phyloP scores from a whole-genome alignment of 1,140 invertebrate species.

The Bombus fervidus region DNA sequence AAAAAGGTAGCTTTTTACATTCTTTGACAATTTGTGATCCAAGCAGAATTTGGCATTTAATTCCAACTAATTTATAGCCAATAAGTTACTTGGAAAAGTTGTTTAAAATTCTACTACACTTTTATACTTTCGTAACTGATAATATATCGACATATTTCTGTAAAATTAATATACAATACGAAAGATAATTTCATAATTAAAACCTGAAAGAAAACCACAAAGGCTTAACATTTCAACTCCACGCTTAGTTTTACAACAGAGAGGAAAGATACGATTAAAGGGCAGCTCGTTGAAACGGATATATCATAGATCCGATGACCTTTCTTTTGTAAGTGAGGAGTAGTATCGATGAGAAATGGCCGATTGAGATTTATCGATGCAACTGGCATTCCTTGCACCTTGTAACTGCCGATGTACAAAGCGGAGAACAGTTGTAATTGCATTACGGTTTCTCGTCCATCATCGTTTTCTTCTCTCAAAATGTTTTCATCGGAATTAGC shows the following conservation, averaged over 20 bases:
- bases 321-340: not conserved
- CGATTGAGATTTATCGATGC: not conserved
- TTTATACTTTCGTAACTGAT: no score
- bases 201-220: not conserved
- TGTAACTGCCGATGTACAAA: not conserved
- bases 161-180: no score
- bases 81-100: no score
- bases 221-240: not conserved
- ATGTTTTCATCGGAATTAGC: not conserved
- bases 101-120: no score
- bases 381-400: not conserved
- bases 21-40: no score
- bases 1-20: no score
- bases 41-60: no score
- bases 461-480: not conserved
- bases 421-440: not conserved
- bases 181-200: no score
- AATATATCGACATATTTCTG: no score
- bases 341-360: not conserved
- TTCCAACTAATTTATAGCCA: no score
- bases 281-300: not conserved
- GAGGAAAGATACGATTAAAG: not conserved
- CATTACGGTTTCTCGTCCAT: not conserved
- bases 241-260: not conserved
- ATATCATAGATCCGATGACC: not conserved